Evolutionary conservation across 2,888 invertebrate species (phyloP).

Genomic region (Embidobia sp.): DNA sequence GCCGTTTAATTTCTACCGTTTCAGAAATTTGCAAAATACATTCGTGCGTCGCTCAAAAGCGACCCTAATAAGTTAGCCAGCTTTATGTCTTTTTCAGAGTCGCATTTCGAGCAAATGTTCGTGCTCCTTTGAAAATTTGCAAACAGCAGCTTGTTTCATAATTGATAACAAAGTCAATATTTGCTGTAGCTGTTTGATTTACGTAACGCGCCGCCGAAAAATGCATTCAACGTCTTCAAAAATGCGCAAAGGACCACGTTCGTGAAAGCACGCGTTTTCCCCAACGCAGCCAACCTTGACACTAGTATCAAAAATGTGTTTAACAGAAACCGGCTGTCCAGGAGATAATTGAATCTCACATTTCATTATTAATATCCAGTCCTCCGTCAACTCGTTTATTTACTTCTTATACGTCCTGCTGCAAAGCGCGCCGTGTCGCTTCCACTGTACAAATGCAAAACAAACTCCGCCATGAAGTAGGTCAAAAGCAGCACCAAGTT

Average conservation of each 20-base stretch:
- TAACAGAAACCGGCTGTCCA: not conserved
- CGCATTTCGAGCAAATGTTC: not conserved
- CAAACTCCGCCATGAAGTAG: constrained; percentile 50
- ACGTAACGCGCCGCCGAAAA: constrained; percentile 6
- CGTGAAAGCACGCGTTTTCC: not conserved
- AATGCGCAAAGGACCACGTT: constrained; percentile 8
- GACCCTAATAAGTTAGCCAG: too few species aligned
- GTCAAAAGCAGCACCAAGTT: constrained; percentile 50
- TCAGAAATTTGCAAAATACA: too few species aligned
- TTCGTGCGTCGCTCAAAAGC: too few species aligned
- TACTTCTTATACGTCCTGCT: constrained; percentile 29
- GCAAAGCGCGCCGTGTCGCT: constrained; percentile 24
- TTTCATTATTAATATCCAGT: constrained; percentile 41
- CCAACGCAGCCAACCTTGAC: not conserved
- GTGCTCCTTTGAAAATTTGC: not conserved
- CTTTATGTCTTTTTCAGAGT: too few species aligned
- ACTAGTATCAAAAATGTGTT: too few species aligned
- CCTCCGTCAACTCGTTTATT: constrained; percentile 38
- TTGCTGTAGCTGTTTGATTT: not conserved
- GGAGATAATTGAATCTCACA: constrained; percentile 23
- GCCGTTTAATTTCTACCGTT: too few species aligned
- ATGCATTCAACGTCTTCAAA: not conserved
- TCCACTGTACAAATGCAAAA: constrained; percentile 46
- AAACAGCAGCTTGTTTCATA: not conserved
- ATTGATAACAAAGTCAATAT: constrained; percentile 18